Conservation (phyloP, 1,140 invertebrate species). For the Stegodyphus dumicola region DNA sequence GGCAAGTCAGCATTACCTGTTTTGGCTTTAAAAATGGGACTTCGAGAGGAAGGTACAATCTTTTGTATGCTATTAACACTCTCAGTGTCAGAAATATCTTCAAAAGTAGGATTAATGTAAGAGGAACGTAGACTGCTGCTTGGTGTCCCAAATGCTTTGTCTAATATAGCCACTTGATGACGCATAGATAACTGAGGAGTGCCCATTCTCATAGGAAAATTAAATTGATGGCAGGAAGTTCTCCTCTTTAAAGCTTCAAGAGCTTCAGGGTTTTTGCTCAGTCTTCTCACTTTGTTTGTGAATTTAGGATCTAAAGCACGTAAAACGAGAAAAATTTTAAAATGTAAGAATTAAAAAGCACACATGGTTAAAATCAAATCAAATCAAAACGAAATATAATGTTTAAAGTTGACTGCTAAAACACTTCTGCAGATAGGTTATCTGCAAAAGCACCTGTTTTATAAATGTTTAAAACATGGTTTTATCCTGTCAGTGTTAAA, state of each 20-base stretch:
- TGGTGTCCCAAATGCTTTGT: neutral
- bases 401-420: too few species aligned
- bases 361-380: neutral
- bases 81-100: neutral
- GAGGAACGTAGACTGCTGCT: neutral
- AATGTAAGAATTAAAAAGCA: neutral
- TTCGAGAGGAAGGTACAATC: too few species aligned
- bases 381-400: too few species aligned
- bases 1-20: too few species aligned
- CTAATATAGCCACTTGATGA: neutral
- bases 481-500: too few species aligned
- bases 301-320: constrained; percentile 12
- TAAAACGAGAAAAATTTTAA: too few species aligned
- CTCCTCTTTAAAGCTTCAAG: constrained; percentile 17
- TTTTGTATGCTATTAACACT: neutral
- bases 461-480: too few species aligned
- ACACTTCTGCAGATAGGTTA: too few species aligned
- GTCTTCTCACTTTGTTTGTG: neutral
- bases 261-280: constrained; percentile 23
- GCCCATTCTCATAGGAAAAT: neutral
- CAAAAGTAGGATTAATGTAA: neutral
- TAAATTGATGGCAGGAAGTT: neutral
- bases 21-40: too few species aligned
- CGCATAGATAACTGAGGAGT: neutral
- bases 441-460: too few species aligned